Base-by-base conservation (phyloP, 2,888 invertebrate species). In the Drosophila nigricruria region DNA sequence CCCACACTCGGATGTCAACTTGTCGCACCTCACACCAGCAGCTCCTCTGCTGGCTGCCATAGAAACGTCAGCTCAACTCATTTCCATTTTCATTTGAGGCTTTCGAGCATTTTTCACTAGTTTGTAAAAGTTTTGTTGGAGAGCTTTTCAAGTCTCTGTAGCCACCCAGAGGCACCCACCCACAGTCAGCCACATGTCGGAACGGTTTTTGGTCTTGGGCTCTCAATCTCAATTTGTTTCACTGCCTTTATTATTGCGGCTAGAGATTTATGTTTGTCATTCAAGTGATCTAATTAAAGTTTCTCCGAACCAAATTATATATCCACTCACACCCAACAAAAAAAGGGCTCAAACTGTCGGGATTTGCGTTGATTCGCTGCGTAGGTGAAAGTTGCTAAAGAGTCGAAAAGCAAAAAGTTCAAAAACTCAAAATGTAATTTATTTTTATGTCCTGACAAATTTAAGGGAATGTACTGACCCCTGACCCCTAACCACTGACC, bases 231-330 rank as follows among this genome's bases (percentile, higher is more conserved):
- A 81, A 77, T 81, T 87, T 83, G 73, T 77, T 81, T 75, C 73
- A 45, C 74, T 61, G 73, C 62, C 56, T 84, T 89, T 89, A 81
- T 84, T 89, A 85, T 82, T 86, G 84, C 86, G 81, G 86, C 70
- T 76, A 74, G 70, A 78, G 85, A 88, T 86, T 89, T 82, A 85
- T 82, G 77, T 85, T 74, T 78, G 85, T 73, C 81, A 77, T 82
- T 89, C 67, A 71, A 89, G 75, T 80, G 82, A 89, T 88, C 86
- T 86, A 86, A 86, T 86, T 86, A 86, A 86, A 86, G 82, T 86
- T 86, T 81, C 70, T 75, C 47, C 53, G 58, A 36, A 52, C 79
- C 70, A 69, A 69, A 78, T 82, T 81, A 83, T 66, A 60, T 52
- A 16, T 52, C 50, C 18, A n/a, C 10, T 2, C n/a, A 50, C 56